These are phyloP conservation scores for Eupithecia inturbata DNA, from an alignment of 2,888 invertebrate genomes.

Conservation along the genomic window DNA sequence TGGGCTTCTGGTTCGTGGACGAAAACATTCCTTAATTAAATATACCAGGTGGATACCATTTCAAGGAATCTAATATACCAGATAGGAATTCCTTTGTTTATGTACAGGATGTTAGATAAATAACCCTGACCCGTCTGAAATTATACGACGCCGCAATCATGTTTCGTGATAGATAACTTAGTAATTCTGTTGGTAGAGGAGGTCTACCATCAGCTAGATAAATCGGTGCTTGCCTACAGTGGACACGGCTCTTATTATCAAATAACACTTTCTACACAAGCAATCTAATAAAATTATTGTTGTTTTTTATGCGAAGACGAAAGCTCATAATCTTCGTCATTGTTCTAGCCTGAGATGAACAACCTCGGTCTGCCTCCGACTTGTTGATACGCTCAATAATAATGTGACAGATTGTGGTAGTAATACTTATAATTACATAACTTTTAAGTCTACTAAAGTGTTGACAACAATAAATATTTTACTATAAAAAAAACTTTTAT, in stretches of 20 bases:
- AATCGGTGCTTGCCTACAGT: not conserved
- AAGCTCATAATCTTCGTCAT: too few relatives aligned
- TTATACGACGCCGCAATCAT: not conserved
- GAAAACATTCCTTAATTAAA: conserved; percentile 75
- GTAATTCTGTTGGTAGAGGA: not conserved
- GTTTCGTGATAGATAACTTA: conserved; percentile 4
- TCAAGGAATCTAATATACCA: conserved; percentile 65
- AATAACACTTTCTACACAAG: too few relatives aligned
- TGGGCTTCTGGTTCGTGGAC: conserved; percentile 52
- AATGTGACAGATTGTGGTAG: too few relatives aligned
- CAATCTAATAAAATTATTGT: not conserved
- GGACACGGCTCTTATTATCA: not conserved
- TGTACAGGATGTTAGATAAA: conserved; percentile 39
- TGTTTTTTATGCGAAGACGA: too few relatives aligned
- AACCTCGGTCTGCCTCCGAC: too few relatives aligned
- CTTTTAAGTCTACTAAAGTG: too few relatives aligned
- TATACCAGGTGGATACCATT: conserved; percentile 63
- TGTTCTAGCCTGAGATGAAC: too few relatives aligned
- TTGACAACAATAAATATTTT: too few relatives aligned
- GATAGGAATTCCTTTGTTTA: conserved; percentile 61
- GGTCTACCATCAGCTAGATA: not conserved
- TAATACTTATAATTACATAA: too few relatives aligned
- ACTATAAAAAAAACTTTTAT: too few relatives aligned
- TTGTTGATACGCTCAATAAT: too few relatives aligned
- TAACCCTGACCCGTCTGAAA: conserved; percentile 10